These are phyloP conservation scores for Aurelia sp. DNA, from an alignment of 30 jellyfish, hydroid and myxozoan genomes.

Conservation along the genomic window DNA sequence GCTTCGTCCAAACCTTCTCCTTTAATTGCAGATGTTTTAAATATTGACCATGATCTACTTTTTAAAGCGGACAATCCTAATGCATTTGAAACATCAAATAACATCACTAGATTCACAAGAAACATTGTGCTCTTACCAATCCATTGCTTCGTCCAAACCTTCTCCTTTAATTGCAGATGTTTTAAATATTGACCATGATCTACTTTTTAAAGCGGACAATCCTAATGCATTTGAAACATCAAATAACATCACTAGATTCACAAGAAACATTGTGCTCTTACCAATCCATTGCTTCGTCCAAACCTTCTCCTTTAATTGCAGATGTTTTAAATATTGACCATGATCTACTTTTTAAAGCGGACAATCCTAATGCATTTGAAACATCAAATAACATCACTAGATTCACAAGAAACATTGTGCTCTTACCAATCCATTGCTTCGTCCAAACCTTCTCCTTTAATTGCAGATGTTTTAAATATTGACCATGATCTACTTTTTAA, in stretches of 20 bases:
- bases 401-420: too few relatives aligned
- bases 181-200: conserved; percentile 98
- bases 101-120: too few relatives aligned
- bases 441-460: conserved; percentile 96
- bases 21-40: conserved; percentile 96
- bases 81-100: too few relatives aligned
- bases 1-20: conserved; percentile 99
- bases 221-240: conserved; percentile 98
- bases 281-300: conserved; percentile 99
- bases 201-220: conserved; percentile 89
- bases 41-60: conserved; percentile 98
- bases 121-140: too few relatives aligned
- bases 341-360: conserved; percentile 94
- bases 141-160: conserved; percentile 99
- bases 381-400: too few relatives aligned
- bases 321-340: conserved; percentile 99
- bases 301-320: conserved; percentile 98
- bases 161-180: conserved; percentile 99
- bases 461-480: conserved; percentile 95
- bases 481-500: conserved; percentile 98
- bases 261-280: too few relatives aligned
- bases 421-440: conserved; percentile 99
- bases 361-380: conserved; percentile 93
- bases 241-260: too few relatives aligned
- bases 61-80: conserved; percentile 93